Percentiles rank a stretch among this genome's conserved stretches.
phyloP scores from a whole-genome alignment of 1,140 invertebrate species.

The Lepidurus packardi region DNA sequence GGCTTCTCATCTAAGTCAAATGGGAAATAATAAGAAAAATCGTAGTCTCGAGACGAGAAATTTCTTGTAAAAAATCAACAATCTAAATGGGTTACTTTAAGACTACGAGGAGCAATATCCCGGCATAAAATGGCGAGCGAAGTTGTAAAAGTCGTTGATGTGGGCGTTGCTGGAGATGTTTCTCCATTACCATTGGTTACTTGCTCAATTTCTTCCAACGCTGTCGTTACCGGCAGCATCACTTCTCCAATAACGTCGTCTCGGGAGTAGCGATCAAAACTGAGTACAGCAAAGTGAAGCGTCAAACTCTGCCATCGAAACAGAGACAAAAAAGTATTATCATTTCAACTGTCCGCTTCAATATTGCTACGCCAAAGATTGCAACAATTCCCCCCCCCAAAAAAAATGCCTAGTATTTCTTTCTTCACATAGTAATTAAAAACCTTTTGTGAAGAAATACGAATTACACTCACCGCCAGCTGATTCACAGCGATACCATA shows the following conservation, averaged over 20 bases:
- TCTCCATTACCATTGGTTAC: constrained; percentile 23
- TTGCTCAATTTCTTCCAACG: constrained; percentile 64
- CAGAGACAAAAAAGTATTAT: not conserved
- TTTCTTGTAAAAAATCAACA: not conserved
- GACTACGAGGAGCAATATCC: constrained; percentile 76
- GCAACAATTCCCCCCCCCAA: no score
- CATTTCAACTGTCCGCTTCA: no score
- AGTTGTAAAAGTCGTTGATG: constrained; percentile 39
- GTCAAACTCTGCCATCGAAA: constrained; percentile 61
- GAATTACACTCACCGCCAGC: constrained; percentile 51
- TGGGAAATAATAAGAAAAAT: constrained; percentile 16
- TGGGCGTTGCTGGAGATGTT: constrained; percentile 38
- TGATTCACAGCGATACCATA: constrained; percentile 82
- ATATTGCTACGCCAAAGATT: no score
- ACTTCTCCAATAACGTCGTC: constrained; percentile 97
- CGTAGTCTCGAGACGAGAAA: not conserved
- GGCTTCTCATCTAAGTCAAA: constrained; percentile 64
- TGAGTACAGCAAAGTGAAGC: constrained; percentile 88
- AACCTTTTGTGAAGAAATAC: not conserved
- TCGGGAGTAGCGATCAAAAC: constrained; percentile 93
- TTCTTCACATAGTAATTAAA: no score
- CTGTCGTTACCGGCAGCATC: constrained; percentile 66
- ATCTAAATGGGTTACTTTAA: constrained; percentile 60
- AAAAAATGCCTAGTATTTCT: no score
- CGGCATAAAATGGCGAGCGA: constrained; percentile 53